A percentile compares a stretch with the other conserved stretches of the same genome.
Evolutionary conservation across 2,888 invertebrate species (phyloP).

Genomic region (Dryobota labecula): DNA sequence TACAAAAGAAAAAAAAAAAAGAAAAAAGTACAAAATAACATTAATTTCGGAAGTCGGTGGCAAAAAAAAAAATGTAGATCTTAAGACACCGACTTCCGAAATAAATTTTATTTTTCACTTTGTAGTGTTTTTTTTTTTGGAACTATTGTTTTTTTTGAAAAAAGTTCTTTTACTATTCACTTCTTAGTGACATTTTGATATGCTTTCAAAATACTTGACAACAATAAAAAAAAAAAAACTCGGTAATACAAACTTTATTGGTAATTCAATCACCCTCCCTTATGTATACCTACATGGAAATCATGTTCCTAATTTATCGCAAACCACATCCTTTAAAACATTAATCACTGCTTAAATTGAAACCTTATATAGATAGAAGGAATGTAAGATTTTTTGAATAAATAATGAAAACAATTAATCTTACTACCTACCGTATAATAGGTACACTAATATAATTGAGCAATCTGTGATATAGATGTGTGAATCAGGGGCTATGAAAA

Average conservation of each 20-base stretch:
- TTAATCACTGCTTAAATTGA: conserved; percentile 37
- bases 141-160: too few species aligned
- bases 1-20: too few species aligned
- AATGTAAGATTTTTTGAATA: conserved; percentile 53
- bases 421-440: conserved; percentile 12
- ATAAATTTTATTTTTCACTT: too few species aligned
- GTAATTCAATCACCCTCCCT: conserved; percentile 37
- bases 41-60: too few species aligned
- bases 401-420: conserved; percentile 31
- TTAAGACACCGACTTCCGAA: too few species aligned
- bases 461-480: conserved; percentile 48
- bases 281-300: conserved; percentile 42
- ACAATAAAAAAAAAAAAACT: conserved; percentile 11
- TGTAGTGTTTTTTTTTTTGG: too few species aligned
- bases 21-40: too few species aligned
- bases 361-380: conserved; percentile 46
- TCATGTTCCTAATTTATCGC: conserved; percentile 50
- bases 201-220: background rate
- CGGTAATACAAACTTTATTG: conserved; percentile 60
- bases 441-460: conserved; percentile 55
- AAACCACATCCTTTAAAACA: conserved; percentile 53
- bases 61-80: too few species aligned
- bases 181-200: background rate
- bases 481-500: conserved; percentile 2
- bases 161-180: too few species aligned